Evolutionary conservation across 2,113 vertebrate species (phyloP).

Genomic region (Sclerurus mexicanus): DNA sequence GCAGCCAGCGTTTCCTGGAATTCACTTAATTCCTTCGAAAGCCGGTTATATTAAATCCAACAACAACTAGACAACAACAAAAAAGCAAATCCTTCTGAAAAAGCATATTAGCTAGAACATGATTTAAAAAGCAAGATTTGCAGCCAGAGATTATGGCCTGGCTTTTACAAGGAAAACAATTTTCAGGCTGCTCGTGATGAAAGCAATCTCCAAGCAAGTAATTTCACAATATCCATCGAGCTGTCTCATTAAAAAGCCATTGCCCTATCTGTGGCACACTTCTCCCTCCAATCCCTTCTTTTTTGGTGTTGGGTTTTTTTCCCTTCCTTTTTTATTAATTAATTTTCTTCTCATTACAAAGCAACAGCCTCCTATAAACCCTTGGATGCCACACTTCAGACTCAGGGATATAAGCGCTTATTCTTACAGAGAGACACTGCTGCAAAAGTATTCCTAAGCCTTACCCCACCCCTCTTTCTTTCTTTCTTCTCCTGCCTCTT

Average conservation of each 20-base stretch:
- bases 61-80: constrained; percentile 26
- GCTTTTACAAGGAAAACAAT: constrained; percentile 61
- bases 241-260: constrained; percentile 57
- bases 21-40: constrained; percentile 55
- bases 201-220: constrained; percentile 46
- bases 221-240: constrained; percentile 58
- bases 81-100: constrained; percentile 48
- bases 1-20: constrained; percentile 31
- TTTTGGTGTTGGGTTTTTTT: neutral
- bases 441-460: neutral
- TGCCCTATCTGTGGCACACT: constrained; percentile 2
- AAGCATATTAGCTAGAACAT: constrained; percentile 40
- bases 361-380: neutral
- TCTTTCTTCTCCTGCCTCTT: neutral
- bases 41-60: constrained; percentile 29
- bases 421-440: neutral
- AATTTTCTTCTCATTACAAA: constrained; percentile 7
- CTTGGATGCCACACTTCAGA: neutral
- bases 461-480: neutral
- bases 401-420: neutral
- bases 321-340: neutral
- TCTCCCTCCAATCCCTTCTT: neutral
- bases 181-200: constrained; percentile 30
- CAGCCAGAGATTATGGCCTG: constrained; percentile 30
- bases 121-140: constrained; percentile 57